These are phyloP conservation scores for Phortica okadai DNA, from an alignment of 2,888 invertebrate genomes.

Conservation along the genomic window DNA sequence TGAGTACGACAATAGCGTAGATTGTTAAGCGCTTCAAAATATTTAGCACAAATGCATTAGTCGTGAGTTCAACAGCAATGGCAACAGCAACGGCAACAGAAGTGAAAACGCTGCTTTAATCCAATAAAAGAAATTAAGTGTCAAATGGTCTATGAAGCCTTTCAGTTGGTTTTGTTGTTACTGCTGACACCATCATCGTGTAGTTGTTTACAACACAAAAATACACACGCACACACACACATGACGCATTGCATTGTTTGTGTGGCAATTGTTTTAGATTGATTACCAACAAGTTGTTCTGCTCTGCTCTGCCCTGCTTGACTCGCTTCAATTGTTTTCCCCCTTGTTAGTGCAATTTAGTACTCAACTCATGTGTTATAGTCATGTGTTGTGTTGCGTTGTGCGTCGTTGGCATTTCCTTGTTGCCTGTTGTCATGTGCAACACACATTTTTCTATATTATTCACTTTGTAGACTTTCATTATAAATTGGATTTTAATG, in stretches of 20 bases:
- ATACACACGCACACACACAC: background rate
- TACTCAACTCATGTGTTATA: background rate
- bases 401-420: no score
- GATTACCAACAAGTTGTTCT: background rate
- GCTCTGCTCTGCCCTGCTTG: background rate
- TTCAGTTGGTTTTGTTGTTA: slow-evolving; percentile 17
- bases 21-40: slow-evolving; percentile 29
- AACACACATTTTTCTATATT: background rate
- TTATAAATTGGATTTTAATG: slow-evolving; percentile 59
- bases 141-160: slow-evolving; percentile 62
- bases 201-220: slow-evolving; percentile 30
- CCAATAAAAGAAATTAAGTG: slow-evolving; percentile 68
- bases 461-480: slow-evolving; percentile 15
- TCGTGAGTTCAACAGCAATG: slow-evolving; percentile 39
- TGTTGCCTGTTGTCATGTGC: background rate
- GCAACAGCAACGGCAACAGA: background rate
- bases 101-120: slow-evolving; percentile 49
- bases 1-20: background rate
- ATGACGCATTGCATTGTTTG: background rate
- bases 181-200: background rate
- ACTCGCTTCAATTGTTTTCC: background rate
- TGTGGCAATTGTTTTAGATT: slow-evolving; percentile 25
- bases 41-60: slow-evolving; percentile 41
- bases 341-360: background rate
- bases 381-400: background rate